These are phyloP conservation scores for Temnothorax unifasciatus DNA, from an alignment of 2,888 invertebrate species.

Conservation along the genomic window DNA sequence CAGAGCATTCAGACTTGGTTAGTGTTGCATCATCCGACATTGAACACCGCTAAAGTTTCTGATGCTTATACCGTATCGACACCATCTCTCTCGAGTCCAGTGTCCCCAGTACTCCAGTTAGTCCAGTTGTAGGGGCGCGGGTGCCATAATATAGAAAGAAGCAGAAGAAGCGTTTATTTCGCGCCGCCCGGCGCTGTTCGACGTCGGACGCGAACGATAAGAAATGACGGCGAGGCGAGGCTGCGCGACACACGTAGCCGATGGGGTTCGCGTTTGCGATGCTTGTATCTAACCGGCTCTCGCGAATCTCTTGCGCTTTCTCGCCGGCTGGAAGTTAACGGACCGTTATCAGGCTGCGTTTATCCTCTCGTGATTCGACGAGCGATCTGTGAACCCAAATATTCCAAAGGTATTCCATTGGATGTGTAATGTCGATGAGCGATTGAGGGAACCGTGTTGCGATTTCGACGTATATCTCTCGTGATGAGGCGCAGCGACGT, in stretches of 20 bases:
- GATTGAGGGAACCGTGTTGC: not conserved
- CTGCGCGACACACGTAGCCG: not conserved
- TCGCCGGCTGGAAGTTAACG: not conserved
- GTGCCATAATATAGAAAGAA: too few relatives aligned
- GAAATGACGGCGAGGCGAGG: not conserved
- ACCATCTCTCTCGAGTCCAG: too few relatives aligned
- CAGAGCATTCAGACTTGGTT: too few relatives aligned
- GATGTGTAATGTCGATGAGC: not conserved
- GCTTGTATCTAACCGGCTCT: not conserved
- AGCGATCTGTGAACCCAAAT: not conserved
- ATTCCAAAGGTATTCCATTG: not conserved
- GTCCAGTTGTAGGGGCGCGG: too few relatives aligned
- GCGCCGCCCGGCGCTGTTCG: not conserved
- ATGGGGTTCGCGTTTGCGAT: not conserved
- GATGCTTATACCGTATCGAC: too few relatives aligned
- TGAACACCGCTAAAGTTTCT: too few relatives aligned
- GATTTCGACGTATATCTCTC: not conserved
- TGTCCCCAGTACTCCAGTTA: too few relatives aligned
- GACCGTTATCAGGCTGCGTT: not conserved
- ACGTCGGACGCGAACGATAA: not conserved
- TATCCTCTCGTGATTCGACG: not conserved
- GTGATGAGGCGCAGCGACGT: not conserved
- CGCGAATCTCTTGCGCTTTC: not conserved
- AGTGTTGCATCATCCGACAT: too few relatives aligned
- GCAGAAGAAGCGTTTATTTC: not conserved